Base-by-base conservation (phyloP, 2,797 vertebrate genomes). In the Carcharodon carcharias region DNA sequence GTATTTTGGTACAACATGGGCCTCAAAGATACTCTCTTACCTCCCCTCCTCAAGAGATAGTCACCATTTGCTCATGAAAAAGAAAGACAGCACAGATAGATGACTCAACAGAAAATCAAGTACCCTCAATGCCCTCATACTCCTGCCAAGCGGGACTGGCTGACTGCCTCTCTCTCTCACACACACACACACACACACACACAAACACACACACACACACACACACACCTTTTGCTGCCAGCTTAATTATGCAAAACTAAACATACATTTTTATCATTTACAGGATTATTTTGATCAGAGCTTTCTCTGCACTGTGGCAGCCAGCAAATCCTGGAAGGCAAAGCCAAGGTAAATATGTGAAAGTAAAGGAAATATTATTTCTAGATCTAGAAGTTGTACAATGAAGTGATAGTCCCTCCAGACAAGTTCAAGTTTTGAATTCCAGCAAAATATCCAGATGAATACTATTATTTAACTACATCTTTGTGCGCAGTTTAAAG, bases 291-390 rank as follows among this genome's bases (percentile, higher is more conserved):
- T 23, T 93, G 63, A 58, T 93, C 40, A 93, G 35, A 65, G n/a
- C n/a, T 67, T 67, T 67, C 61, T 67, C n/a, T 67, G 40, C 61
- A 93, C 21, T 93, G 91, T 23, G 58, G 35, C 61, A 93, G 63
- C 91, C n/a, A 63, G 61, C 58, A 93, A 93, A 93, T 67, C n/a
- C 40, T 93, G n/a, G 63, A 93, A 85, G 5, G n/a, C 91, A 65
- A 93, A 93, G 91, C n/a, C 91, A 93, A 93, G 63, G 91, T n/a
- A 93, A 93, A 93, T 93, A 67, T 67, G 11, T 26, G 40, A 45
- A 93, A 45, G 35, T 65, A 21, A 93, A 93, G 61, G 67, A 93
- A 93, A 93, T 93, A 93, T 93, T 93, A 93, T 45, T 93, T 31
- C 35, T 40, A 93, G 63, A 93, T 45, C 91, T 40, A 45, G n/a